Evolutionary conservation across 2,113 vertebrate species (phyloP), one percentile per base, ranked within the genome.

Genomic region (Elephas maximus): DNA sequence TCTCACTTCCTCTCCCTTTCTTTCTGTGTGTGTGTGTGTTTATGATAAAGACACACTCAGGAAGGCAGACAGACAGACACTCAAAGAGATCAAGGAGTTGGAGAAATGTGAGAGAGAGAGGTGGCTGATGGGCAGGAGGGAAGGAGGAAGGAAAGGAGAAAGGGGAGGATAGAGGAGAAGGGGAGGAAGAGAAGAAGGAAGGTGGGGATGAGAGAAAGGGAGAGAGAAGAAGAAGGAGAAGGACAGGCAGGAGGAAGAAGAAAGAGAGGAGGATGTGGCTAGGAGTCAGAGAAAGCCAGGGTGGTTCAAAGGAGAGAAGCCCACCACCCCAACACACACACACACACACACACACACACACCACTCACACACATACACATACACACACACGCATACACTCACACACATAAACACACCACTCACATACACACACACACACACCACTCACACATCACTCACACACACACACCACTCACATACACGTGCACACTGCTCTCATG

Each of bases 231-330:
- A 81, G 26, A 11, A 5, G 30, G 9, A 28, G 33, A 28, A 67
- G 44, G 63, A 41, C 4, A 11, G 4, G 76, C 4, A 21, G 37
- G 23, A 74, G n/a, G 21, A 74, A 4, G 14, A 8, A 20, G 2
- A 41, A 2, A 11, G 7, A 17, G 8, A 4, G 6, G 4, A 41
- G 9, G 30, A 18, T 26, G 4, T 8, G 8, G 33, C 3, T 28
- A 6, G 45, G 57, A 85, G 41, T 28, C 24, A 9, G 21, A 92
- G 48, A 41, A 78, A 30, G 51, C 0, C 69, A n/a, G 57, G 30
- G 2, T 12, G 5, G 23, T 1, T 86, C 15, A 21, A 57, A 91
- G 30, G 62, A 37, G 53, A 73, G 51, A 71, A 44, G 2, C 1
- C 8, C 17, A 33, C 41, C 1, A 2, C 1, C 33, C 0, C 30